Base-by-base conservation (phyloP, 2,888 invertebrate species). In the Aspidapion aeneum region DNA sequence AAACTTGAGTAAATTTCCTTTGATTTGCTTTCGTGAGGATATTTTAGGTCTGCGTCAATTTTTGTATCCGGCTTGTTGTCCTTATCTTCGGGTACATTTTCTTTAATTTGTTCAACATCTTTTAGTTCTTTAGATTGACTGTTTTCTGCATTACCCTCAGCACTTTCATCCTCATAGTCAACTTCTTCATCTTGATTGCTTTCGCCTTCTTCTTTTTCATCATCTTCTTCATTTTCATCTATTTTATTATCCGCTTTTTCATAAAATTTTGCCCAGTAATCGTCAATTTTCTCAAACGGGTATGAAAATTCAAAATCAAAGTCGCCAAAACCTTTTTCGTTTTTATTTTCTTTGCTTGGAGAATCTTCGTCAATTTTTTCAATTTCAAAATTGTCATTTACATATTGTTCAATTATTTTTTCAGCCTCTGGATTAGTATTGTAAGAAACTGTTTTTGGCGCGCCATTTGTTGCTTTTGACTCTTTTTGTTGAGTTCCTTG, bases 171-270 rank as follows among this genome's bases (percentile, higher is more conserved):
- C 21, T 61, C 64, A 22, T 62, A 54, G 54, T 67, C 66, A 16
- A 54, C 19, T 52, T 61, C 61, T 63, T 66, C 63, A 49, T 62
- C 54, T 49, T 70, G 69, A 35, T 66, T 56, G 55, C 63, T 58
- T 50, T 60, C 48, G 12, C 63, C 66, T 50, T 64, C 68, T 64
- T 70, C 64, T 61, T 69, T 57, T 12, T 51, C 49, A 56, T 65
- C 35, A 60, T 64, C 69, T 7, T 68, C 63, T 59, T 66, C 63
- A 5, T 61, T 59, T 52, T 66, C 60, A 50, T 63, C 62, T n/a
- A 55, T 55, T 21, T 63, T 66, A 21, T 65, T 56, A 18, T 58
- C 52, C 35, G 61, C 22, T 48, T 70, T 66, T 3, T 66, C 55
- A 57, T 35, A 35, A 35, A 7, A 12, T 56, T 56, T 55, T 18